Evolutionary conservation across 1,140 invertebrate genomes (phyloP).

Genomic region (Drosophila punjabiensis): DNA sequence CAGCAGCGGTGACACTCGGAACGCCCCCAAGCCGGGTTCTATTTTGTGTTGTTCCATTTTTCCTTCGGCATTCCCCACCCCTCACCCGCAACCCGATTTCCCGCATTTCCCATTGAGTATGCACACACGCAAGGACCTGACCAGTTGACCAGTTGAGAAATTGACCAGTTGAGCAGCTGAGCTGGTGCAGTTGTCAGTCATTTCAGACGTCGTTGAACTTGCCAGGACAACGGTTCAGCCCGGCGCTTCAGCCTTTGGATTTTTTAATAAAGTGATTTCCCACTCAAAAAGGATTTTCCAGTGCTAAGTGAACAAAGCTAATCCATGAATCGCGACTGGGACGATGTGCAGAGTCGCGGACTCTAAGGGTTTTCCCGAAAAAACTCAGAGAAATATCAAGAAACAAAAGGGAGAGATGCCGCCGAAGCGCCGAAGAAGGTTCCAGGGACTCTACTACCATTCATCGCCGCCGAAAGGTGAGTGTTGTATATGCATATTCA

Average conservation of each 20-base stretch:
- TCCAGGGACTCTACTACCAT: constrained; percentile 87
- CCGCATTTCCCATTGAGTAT: constrained; percentile 45
- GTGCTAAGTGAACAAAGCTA: constrained; percentile 37
- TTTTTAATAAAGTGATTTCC: background rate
- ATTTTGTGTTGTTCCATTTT: constrained; percentile 6
- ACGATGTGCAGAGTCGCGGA: constrained; percentile 62
- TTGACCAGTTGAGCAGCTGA: constrained; percentile 22
- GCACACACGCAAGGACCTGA: constrained; percentile 49
- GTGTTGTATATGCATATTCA: constrained; percentile 36
- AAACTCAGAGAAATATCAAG: background rate
- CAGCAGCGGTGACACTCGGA: constrained; percentile 14
- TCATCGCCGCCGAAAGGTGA: constrained; percentile 87
- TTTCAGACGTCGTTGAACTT: constrained; percentile 74
- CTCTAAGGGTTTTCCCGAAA: constrained; percentile 33
- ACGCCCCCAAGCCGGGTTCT: constrained; percentile 20
- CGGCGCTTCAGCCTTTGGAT: background rate
- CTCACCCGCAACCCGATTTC: constrained; percentile 1
- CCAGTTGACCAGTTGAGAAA: constrained; percentile 18
- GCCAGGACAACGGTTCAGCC: constrained; percentile 47
- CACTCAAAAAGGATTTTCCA: constrained; percentile 9
- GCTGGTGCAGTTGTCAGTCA: constrained; percentile 37
- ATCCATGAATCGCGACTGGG: constrained; percentile 54
- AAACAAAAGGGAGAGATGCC: constrained; percentile 58
- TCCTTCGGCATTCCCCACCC: background rate
- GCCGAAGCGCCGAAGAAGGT: constrained; percentile 77